Base-by-base conservation (phyloP, 2,113 vertebrate species). In the Pygoscelis adeliae region DNA sequence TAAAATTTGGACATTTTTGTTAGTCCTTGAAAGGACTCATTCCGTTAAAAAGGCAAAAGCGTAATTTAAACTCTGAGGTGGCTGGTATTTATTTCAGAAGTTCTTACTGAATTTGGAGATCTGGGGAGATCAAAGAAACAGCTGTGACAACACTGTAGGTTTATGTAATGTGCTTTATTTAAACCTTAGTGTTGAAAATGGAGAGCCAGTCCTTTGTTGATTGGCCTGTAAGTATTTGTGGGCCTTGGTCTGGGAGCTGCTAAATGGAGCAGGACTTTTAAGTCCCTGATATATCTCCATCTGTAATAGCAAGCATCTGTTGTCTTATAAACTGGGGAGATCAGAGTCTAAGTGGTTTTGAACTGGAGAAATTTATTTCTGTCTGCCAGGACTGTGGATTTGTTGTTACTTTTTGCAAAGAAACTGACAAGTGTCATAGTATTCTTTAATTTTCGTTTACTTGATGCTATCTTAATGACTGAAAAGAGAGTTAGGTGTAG, bases 111-210 rank as follows among this genome's bases (percentile, higher is more conserved):
- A 40, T 83, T 55, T 85, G 70, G 56, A 70, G 83, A 19, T 65
- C 29, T 93, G 56, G 3, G n/a, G 63, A 73, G 66, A 76, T 91
- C 52, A 93, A 79, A 94, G 89, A 91, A 87, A n/a, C 89, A 87
- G 49, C 73, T 93, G 81, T 91, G 87, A 94, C 78, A 87, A 69
- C 4, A 15, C 61, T 82, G 61, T 44, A 32, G 25, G 77, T 86
- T 89, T 96, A 62, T 50, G 76, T 89, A 70, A 97, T 87, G 70
- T 74, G 40, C 84, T 93, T 90, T 90, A 87, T 96, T 93, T 95
- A 94, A 94, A 95, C 25, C 17, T 36, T 21, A 16, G 19, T 40
- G 47, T 42, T 87, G 63, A 49, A 87, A 92, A 40, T 59, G 29
- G 59, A 87, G 32, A 56, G 26, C 40, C 25, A 44, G 61, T 40